Conservation (phyloP, 2,888 invertebrate genomes). For the Diplazon laetatorius region DNA sequence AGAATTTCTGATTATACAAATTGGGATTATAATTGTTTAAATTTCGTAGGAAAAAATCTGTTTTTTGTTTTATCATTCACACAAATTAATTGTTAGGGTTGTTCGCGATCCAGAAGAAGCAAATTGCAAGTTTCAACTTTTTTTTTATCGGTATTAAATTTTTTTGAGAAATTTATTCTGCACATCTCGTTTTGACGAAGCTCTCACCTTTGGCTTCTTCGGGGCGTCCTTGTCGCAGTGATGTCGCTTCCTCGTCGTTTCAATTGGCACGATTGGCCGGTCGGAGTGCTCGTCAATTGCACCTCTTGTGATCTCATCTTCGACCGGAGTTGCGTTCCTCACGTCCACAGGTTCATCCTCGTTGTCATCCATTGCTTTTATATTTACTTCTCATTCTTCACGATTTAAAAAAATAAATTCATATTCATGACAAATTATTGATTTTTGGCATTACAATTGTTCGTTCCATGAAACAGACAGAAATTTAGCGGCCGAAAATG, state of each 20-base stretch:
- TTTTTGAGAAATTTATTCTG: too few relatives aligned
- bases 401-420: background rate
- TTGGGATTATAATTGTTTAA: background rate
- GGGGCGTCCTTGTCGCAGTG: conserved; percentile 57
- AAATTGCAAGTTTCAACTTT: too few relatives aligned
- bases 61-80: too few relatives aligned
- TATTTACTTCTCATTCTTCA: background rate
- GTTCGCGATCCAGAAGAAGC: too few relatives aligned
- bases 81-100: too few relatives aligned
- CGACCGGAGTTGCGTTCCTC: conserved; percentile 71
- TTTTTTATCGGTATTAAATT: too few relatives aligned
- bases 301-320: conserved; percentile 70
- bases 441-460: background rate
- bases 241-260: conserved; percentile 21
- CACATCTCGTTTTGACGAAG: too few relatives aligned
- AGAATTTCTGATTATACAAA: conserved; percentile 8
- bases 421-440: conserved; percentile 16
- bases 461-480: conserved; percentile 4
- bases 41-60: too few relatives aligned
- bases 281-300: conserved; percentile 71
- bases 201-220: conserved; percentile 39
- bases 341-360: conserved; percentile 74
- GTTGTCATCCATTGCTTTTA: conserved; percentile 70
- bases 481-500: conserved; percentile 61
- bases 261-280: conserved; percentile 45